phyloP scores from a whole-genome alignment of 2,797 vertebrate genomes.

The Lutjanus campechanus region DNA sequence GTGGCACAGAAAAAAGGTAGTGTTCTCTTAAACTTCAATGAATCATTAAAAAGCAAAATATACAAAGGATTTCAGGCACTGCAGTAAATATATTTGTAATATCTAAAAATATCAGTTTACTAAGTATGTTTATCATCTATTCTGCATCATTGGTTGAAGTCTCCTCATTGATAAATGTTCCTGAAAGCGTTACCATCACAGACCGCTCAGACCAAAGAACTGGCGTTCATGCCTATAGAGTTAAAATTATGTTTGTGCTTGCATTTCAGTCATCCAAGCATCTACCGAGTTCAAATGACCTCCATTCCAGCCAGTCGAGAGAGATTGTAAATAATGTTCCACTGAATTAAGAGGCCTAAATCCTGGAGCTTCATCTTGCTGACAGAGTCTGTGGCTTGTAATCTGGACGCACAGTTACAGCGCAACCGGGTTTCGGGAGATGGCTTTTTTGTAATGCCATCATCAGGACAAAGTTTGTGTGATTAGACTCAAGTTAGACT shows the following conservation, averaged over 20 bases:
- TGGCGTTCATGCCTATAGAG: background rate
- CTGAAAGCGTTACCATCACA: background rate
- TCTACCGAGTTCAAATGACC: slow-evolving; percentile 45
- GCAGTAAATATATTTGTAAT: background rate
- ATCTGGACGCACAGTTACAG: slow-evolving; percentile 59
- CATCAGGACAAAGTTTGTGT: slow-evolving; percentile 72
- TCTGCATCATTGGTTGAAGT: background rate
- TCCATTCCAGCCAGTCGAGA: slow-evolving; percentile 37
- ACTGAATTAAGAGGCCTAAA: slow-evolving; percentile 70
- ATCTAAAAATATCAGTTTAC: background rate
- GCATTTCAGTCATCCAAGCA: slow-evolving; percentile 41
- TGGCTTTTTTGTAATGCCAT: slow-evolving; percentile 62
- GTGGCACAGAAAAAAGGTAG: background rate
- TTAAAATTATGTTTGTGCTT: background rate
- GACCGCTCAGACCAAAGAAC: background rate
- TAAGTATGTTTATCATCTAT: background rate
- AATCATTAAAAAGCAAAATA: background rate
- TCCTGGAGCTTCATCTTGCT: slow-evolving; percentile 60
- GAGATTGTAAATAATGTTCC: slow-evolving; percentile 64
- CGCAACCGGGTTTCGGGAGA: slow-evolving; percentile 42
- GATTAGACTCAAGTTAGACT: slow-evolving; percentile 78
- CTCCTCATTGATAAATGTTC: background rate
- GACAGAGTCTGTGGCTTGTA: slow-evolving; percentile 55
- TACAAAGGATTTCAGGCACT: background rate
- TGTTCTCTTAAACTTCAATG: slow-evolving; percentile 19